Conservation (phyloP, 2,797 vertebrate genomes). For the Saguinus oedipus region DNA sequence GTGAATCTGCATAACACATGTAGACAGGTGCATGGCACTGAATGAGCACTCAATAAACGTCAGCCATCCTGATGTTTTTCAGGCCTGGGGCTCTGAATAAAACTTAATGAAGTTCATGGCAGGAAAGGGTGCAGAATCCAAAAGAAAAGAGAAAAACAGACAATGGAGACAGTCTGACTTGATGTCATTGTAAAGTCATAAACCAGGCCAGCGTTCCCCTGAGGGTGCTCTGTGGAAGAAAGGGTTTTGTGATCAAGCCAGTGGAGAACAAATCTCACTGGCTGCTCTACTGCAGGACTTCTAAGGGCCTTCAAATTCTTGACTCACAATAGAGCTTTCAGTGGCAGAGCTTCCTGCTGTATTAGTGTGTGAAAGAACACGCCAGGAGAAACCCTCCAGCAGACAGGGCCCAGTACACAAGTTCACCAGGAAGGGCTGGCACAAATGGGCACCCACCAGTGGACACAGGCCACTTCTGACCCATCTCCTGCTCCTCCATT, state of each 20-base stretch:
- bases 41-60: not conserved
- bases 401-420: not conserved
- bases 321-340: not conserved
- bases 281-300: not conserved
- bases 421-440: rapidly evolving
- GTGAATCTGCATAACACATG: not conserved
- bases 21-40: not conserved
- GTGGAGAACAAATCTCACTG: not conserved
- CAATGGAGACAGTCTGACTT: not conserved
- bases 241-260: conserved; percentile 11
- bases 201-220: conserved; percentile 57
- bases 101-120: conserved; percentile 37
- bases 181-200: conserved; percentile 3
- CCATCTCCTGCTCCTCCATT: not conserved
- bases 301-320: not conserved
- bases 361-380: not conserved
- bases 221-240: conserved; percentile 12
- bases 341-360: conserved; percentile 15
- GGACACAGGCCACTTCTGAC: not conserved
- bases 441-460: rapidly evolving
- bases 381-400: not conserved
- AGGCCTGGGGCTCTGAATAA: conserved; percentile 36
- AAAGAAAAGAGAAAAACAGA: conserved; percentile 1
- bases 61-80: not conserved
- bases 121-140: conserved; percentile 26